A percentile compares a stretch with the other conserved stretches of the same genome.
Evolutionary conservation across 2,888 invertebrate genomes (phyloP).

Genomic region (Leptinotarsa haldemani): DNA sequence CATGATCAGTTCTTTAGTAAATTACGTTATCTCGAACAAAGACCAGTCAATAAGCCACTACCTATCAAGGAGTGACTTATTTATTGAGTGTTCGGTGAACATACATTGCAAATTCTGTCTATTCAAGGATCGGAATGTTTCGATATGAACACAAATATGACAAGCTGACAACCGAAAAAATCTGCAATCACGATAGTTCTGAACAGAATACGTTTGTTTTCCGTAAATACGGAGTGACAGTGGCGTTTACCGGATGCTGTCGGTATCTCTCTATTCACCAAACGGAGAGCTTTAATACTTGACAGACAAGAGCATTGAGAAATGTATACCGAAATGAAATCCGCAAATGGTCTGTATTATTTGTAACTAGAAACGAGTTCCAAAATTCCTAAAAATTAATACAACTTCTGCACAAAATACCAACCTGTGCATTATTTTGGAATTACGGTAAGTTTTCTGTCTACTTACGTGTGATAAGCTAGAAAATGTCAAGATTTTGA

Average conservation of each 20-base stretch:
- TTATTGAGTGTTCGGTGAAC: slow-evolving; percentile 50
- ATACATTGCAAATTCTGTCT: slow-evolving; percentile 48
- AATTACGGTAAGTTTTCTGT: too few species aligned
- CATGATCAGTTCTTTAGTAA: slow-evolving; percentile 33
- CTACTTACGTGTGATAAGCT: too few species aligned
- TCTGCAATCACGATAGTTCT: slow-evolving; percentile 25
- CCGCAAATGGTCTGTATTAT: too few species aligned
- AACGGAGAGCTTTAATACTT: too few species aligned
- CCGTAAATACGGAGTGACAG: not conserved
- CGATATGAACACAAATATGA: slow-evolving; percentile 29
- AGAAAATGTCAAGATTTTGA: too few species aligned
- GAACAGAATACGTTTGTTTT: not conserved
- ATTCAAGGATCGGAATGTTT: slow-evolving; percentile 44
- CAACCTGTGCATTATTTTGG: too few species aligned
- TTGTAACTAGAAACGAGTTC: too few species aligned
- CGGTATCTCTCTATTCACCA: too few species aligned
- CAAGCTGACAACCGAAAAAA: slow-evolving; percentile 32
- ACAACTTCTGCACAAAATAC: too few species aligned
- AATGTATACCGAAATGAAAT: too few species aligned
- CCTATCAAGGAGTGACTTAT: slow-evolving; percentile 50
- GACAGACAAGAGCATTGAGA: too few species aligned
- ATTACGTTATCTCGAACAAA: slow-evolving; percentile 50
- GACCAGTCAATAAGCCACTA: slow-evolving; percentile 53
- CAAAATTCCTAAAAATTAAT: too few species aligned
- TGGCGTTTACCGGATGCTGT: not conserved